Conservation (phyloP, 2,113 vertebrate genomes). For the Ploceus nigricollis region DNA sequence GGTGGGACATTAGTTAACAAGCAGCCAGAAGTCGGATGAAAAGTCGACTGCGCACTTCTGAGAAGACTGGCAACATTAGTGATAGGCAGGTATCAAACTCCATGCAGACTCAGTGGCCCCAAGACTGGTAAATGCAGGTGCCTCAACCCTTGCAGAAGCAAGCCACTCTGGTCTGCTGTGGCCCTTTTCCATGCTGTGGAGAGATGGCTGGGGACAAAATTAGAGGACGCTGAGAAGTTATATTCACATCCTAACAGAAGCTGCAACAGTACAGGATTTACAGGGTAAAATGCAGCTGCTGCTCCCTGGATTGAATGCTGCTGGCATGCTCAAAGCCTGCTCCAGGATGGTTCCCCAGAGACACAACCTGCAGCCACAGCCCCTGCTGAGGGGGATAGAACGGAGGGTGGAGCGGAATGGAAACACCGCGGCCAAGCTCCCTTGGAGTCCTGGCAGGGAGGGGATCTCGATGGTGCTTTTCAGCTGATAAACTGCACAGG, state of each 20-base stretch:
- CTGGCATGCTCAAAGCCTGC: neutral
- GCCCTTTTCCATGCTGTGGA: neutral
- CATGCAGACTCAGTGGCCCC: neutral
- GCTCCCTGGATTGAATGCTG: neutral
- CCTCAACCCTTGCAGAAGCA: neutral
- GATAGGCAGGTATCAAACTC: neutral
- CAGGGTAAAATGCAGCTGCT: neutral
- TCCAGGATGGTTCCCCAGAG: neutral
- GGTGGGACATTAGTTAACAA: neutral
- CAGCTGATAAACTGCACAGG: neutral
- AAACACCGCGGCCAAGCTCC: fast-evolving
- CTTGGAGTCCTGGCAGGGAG: neutral
- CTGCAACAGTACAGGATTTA: neutral
- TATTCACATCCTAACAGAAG: neutral
- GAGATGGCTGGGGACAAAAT: neutral
- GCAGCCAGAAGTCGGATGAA: neutral
- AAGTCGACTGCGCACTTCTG: neutral
- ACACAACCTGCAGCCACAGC: neutral
- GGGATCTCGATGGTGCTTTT: neutral
- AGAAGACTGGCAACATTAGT: neutral
- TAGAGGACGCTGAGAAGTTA: neutral
- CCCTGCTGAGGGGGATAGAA: neutral
- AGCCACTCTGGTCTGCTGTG: neutral
- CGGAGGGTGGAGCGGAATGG: fast-evolving
- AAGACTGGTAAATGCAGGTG: neutral